These are phyloP conservation scores for Watsonalla binaria DNA, from an alignment of 2,888 invertebrate species.

Conservation along the genomic window DNA sequence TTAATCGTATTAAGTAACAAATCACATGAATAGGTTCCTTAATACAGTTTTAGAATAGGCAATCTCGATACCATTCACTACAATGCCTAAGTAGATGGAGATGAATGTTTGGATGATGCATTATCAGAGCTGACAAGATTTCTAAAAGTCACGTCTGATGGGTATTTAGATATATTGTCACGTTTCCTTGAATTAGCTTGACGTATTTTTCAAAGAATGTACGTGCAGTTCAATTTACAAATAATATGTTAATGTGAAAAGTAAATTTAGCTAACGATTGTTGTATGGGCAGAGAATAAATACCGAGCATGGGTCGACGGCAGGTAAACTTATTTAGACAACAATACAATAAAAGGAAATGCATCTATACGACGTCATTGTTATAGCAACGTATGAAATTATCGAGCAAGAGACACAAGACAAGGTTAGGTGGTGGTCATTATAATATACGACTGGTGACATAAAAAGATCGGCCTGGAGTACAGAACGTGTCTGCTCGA, in stretches of 20 bases:
- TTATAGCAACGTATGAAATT: constrained; percentile 17
- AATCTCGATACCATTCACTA: not conserved
- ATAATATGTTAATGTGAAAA: constrained; percentile 11
- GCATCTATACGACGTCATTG: constrained; percentile 27
- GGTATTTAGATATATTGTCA: constrained; percentile 51
- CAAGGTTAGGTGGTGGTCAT: constrained; percentile 28
- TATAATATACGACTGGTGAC: constrained; percentile 10
- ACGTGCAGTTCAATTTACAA: not conserved
- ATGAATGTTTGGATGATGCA: not conserved
- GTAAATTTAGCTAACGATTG: too few relatives aligned
- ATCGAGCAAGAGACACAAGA: constrained; percentile 18
- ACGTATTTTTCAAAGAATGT: not conserved
- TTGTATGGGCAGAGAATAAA: too few relatives aligned
- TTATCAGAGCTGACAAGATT: not conserved
- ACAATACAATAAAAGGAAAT: constrained; percentile 31
- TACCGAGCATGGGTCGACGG: too few relatives aligned
- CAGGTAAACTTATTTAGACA: constrained; percentile 22
- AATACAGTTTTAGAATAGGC: too few relatives aligned
- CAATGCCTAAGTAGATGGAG: too few relatives aligned
- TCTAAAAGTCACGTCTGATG: constrained; percentile 36
- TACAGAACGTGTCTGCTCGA: constrained; percentile 3
- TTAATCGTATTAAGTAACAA: too few relatives aligned
- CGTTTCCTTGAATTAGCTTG: constrained; percentile 32
- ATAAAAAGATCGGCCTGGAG: constrained; percentile 9
- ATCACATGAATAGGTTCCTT: too few relatives aligned